Conservation (phyloP, 2,113 vertebrate species). For the Tylochromis polylepis region DNA sequence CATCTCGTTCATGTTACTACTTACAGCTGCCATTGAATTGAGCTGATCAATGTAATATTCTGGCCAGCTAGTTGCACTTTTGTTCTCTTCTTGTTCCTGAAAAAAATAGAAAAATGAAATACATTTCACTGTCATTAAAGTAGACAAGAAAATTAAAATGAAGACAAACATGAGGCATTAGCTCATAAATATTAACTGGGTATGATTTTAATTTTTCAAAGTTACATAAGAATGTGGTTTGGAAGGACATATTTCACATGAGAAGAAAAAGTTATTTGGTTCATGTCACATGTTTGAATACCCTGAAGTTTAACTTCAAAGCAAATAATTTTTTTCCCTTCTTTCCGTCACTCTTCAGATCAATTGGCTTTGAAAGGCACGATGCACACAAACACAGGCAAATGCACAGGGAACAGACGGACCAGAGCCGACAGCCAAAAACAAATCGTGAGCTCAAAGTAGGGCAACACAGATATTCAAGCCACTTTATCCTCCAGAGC, state of each 20-base stretch:
- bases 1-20: conserved; percentile 55
- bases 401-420: conserved; percentile 11
- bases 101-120: conserved; percentile 13
- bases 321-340: not conserved
- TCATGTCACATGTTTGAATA: not conserved
- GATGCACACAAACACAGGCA: not conserved
- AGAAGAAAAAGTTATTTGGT: not conserved
- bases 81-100: conserved; percentile 98
- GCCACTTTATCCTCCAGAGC: conserved; percentile 20
- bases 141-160: not conserved
- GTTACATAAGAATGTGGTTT: not conserved
- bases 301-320: conserved; percentile 2
- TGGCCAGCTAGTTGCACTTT: conserved; percentile 97
- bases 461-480: conserved; percentile 53
- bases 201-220: not conserved
- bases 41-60: conserved; percentile 98
- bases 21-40: conserved; percentile 97
- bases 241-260: not conserved
- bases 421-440: conserved; percentile 11
- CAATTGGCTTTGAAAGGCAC: not conserved
- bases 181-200: not conserved
- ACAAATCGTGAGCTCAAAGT: conserved; percentile 53
- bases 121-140: not conserved
- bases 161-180: not conserved
- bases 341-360: not conserved